Base-by-base conservation (phyloP, 1,140 invertebrate species). In the Heliconius hewitsoni region DNA sequence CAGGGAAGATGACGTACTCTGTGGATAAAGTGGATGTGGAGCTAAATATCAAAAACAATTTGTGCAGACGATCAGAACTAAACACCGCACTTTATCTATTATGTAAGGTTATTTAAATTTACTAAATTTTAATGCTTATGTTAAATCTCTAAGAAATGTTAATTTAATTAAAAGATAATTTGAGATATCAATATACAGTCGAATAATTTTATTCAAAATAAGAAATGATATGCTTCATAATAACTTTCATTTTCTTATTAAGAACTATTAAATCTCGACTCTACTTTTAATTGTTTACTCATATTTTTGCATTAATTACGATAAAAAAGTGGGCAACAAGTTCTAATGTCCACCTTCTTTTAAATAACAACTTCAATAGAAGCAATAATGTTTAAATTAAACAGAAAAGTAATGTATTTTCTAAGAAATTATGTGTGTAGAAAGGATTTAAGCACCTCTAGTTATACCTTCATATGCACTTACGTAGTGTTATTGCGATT, bases 391-490 rank as follows among this genome's bases (percentile, higher is more conserved):
- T 66, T 66, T 66, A 66, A 30, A 66, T 66, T 66, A 66, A 66
- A 66, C 27, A 23, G 27, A 66, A 66, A 66, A 66, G 1, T 66
- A 27, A 66, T 66, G 27, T 66, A 30, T 66, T 66, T 66, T 66
- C 60, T 66, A 66, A 66, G 60, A 30, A 66, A 30, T 66, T 66
- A 30, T 66, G 60, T 66, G 23, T 66, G 27, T 66, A 66, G 27
- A 66, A 66, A 66, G 60, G 60, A 66, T 66, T 66, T 66, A 66
- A 66, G 60, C 60, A 66, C 27, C 60, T 66, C 30, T 66, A 66
- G 60, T 66, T 66, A 27, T 66, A 19, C 57, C 27, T 66, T 66
- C 60, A 66, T 30, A 66, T 66, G 60, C 60, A 66, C 60, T 66
- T 66, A 66, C 60, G 23, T 66, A 11, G 60, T 66, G 27, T 66